Conservation (phyloP, 2,888 invertebrate species). For the Cephus nigrinus region DNA sequence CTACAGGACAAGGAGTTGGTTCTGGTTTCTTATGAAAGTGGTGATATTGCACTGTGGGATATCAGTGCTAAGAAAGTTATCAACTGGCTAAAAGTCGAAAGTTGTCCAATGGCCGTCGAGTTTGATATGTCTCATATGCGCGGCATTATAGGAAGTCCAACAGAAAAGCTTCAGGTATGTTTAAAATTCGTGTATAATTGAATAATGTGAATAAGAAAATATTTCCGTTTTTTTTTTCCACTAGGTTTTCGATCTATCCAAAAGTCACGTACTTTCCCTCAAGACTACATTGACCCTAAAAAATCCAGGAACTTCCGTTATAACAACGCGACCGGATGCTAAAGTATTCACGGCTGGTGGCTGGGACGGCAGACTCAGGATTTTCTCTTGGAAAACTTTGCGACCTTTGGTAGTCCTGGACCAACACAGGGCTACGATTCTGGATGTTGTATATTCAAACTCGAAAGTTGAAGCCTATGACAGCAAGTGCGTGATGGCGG, state of each 20-base stretch:
- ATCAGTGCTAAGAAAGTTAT: conserved; percentile 72
- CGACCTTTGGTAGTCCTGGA: conserved; percentile 79
- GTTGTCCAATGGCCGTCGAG: conserved; percentile 79
- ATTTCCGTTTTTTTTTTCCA: neutral
- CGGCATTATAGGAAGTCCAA: conserved; percentile 77
- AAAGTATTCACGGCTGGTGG: conserved; percentile 81
- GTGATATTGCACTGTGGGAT: conserved; percentile 80
- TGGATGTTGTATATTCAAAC: conserved; percentile 78
- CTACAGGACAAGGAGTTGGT: conserved; percentile 69
- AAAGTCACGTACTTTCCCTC: conserved; percentile 52
- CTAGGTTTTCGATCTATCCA: conserved; percentile 54
- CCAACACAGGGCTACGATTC: conserved; percentile 78
- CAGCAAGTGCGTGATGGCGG: conserved; percentile 80
- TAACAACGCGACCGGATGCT: conserved; percentile 76
- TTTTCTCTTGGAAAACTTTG: conserved; percentile 83
- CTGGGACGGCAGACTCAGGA: conserved; percentile 81
- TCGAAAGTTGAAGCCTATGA: conserved; percentile 76
- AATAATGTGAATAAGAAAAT: neutral
- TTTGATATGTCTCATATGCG: conserved; percentile 75
- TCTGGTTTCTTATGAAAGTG: conserved; percentile 80
- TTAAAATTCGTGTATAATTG: conserved; percentile 41
- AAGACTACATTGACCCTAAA: conserved; percentile 73
- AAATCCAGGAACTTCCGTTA: conserved; percentile 78
- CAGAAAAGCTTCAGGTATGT: conserved; percentile 74
- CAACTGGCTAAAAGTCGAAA: conserved; percentile 70